Percentiles rank a stretch among this genome's conserved stretches.
These are phyloP conservation scores for Dynastes tityus DNA, from an alignment of 2,888 invertebrate genomes.

Conservation along the genomic window DNA sequence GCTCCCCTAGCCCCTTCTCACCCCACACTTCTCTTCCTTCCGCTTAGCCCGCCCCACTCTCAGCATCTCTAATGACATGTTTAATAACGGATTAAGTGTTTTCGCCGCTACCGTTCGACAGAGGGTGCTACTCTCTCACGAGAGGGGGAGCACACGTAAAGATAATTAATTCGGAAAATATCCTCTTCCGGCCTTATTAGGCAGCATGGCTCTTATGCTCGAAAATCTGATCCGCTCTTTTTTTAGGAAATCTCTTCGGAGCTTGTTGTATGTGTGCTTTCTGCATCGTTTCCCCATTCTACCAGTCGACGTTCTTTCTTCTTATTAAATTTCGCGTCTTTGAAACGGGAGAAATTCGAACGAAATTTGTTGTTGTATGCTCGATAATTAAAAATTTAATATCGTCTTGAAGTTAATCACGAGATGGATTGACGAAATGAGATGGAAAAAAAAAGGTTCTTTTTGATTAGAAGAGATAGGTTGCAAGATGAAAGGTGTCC, in stretches of 20 bases:
- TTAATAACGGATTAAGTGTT: constrained; percentile 35
- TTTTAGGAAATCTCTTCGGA: not conserved
- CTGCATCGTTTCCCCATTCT: not conserved
- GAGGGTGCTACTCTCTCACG: not conserved
- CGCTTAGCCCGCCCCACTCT: too few relatives aligned
- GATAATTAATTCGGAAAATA: constrained; percentile 19
- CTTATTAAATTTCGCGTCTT: constrained; percentile 18
- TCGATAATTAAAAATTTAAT: constrained; percentile 17
- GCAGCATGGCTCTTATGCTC: not conserved
- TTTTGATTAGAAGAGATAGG: too few relatives aligned
- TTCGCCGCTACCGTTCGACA: not conserved
- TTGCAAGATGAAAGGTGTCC: too few relatives aligned
- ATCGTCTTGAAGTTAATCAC: constrained; percentile 6
- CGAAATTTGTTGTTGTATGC: not conserved
- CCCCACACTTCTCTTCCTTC: too few relatives aligned
- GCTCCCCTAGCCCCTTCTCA: too few relatives aligned
- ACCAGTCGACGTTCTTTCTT: not conserved
- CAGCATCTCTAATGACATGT: constrained; percentile 31
- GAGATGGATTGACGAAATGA: not conserved
- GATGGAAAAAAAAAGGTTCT: not conserved
- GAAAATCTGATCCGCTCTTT: not conserved
- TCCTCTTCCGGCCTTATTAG: not conserved
- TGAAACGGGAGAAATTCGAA: not conserved
- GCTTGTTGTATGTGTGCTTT: not conserved
- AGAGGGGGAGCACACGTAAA: not conserved